Percentiles rank a stretch among this genome's conserved stretches.
phyloP scores from a whole-genome alignment of 2,113 vertebrate genomes.

The Macrotus californicus region DNA sequence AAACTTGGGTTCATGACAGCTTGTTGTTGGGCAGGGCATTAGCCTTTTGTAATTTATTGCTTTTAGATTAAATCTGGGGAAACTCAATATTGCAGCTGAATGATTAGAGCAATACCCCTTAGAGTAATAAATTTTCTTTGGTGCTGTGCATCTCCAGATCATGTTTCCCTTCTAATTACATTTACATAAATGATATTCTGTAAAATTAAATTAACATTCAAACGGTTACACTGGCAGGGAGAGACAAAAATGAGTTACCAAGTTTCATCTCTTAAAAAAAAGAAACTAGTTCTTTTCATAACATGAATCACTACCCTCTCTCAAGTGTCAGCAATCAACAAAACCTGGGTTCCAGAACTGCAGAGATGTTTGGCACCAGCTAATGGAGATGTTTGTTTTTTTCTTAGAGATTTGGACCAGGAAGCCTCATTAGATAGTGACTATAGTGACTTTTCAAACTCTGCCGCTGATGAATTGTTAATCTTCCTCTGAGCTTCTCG shows the following conservation, averaged over 20 bases:
- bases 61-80: conserved; percentile 96
- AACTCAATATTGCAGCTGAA: conserved; percentile 99
- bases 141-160: conserved; percentile 89
- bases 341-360: conserved; percentile 45
- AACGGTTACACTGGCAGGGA: conserved; percentile 85
- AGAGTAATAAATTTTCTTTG: conserved; percentile 95
- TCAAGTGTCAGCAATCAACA: conserved; percentile 68
- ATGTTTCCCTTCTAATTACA: conserved; percentile 97
- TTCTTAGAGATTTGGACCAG: conserved; percentile 15
- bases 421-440: conserved; percentile 64
- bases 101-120: conserved; percentile 95
- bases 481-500: background rate
- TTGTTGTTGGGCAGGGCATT: conserved; percentile 85
- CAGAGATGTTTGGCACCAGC: conserved; percentile 70
- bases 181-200: conserved; percentile 99
- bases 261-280: conserved; percentile 78
- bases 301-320: conserved; percentile 73
- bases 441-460: conserved; percentile 65
- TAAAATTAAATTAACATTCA: conserved; percentile 93
- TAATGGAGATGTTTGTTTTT: conserved; percentile 52
- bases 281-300: conserved; percentile 71
- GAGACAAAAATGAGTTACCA: conserved; percentile 86
- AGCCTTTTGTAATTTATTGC: conserved; percentile 95
- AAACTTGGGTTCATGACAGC: conserved; percentile 85
- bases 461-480: conserved; percentile 53